These are phyloP conservation scores for Macrotis lagotis DNA, from an alignment of 2,113 vertebrate species.

Conservation along the genomic window DNA sequence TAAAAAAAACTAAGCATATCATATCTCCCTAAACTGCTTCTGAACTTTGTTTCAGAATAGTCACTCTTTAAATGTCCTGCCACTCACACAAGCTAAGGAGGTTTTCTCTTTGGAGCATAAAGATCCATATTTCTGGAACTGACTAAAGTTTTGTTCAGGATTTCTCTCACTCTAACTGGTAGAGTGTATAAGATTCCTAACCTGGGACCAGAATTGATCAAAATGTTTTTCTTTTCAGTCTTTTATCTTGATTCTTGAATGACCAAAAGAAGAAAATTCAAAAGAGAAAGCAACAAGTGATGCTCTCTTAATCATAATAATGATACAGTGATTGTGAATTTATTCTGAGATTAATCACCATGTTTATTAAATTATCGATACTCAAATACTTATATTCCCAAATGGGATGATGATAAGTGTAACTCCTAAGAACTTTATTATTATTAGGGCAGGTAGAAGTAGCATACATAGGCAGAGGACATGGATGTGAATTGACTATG, in stretches of 20 bases:
- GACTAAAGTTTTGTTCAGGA: conserved; percentile 25
- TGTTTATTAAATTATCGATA: background rate
- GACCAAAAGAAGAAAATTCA: background rate
- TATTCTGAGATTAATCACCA: conserved; percentile 35
- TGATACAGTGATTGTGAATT: conserved; percentile 50
- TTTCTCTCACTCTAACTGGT: conserved; percentile 36
- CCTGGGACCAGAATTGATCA: conserved; percentile 50
- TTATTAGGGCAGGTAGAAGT: background rate
- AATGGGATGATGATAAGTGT: background rate
- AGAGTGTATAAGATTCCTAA: conserved; percentile 43
- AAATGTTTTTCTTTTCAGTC: conserved; percentile 40
- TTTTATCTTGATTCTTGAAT: conserved; percentile 1
- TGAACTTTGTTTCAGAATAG: conserved; percentile 54
- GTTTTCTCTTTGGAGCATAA: conserved; percentile 46
- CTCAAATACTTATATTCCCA: background rate
- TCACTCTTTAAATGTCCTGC: conserved; percentile 50
- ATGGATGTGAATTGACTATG: background rate
- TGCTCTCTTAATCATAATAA: conserved; percentile 51
- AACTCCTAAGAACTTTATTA: background rate
- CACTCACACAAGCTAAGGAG: conserved; percentile 23
- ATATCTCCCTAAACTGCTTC: conserved; percentile 63
- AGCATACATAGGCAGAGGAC: background rate
- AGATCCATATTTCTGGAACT: conserved; percentile 56
- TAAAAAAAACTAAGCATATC: conserved; percentile 35
- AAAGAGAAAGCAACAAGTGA: conserved; percentile 57